phyloP scores from a whole-genome alignment of 2,113 vertebrate genomes.

The Tursiops truncatus region DNA sequence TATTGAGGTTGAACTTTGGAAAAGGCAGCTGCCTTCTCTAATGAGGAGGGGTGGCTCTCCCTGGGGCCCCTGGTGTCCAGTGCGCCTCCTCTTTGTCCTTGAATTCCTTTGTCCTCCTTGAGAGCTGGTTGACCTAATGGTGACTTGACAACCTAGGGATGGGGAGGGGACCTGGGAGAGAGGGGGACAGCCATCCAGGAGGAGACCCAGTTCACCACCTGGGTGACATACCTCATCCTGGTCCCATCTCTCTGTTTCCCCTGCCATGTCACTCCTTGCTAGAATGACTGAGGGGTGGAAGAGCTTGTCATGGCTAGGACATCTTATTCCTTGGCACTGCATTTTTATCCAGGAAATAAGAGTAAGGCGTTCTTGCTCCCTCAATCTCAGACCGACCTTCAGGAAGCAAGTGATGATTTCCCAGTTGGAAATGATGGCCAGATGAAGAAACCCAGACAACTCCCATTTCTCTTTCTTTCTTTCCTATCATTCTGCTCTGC shows the following conservation, averaged over 20 bases:
- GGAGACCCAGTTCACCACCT: not conserved
- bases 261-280: accelerated
- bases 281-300: accelerated
- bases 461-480: not conserved
- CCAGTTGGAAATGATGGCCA: too few relatives aligned
- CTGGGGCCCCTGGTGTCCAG: accelerated
- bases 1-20: not conserved
- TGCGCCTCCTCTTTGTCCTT: accelerated
- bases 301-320: accelerated
- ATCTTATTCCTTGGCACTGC: accelerated
- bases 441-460: accelerated
- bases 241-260: not conserved
- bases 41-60: not conserved
- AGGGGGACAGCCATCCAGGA: accelerated
- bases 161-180: not conserved
- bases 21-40: not conserved
- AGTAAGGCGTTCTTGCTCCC: not conserved
- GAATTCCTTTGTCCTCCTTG: not conserved
- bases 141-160: not conserved
- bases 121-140: not conserved
- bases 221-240: accelerated
- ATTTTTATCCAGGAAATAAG: not conserved
- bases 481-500: not conserved
- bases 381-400: not conserved
- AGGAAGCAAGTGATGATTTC: too few relatives aligned